Percentiles rank a stretch among this genome's conserved stretches.
Evolutionary conservation across 2,797 vertebrate genomes (phyloP).

Genomic region (Fistularia commersonii): DNA sequence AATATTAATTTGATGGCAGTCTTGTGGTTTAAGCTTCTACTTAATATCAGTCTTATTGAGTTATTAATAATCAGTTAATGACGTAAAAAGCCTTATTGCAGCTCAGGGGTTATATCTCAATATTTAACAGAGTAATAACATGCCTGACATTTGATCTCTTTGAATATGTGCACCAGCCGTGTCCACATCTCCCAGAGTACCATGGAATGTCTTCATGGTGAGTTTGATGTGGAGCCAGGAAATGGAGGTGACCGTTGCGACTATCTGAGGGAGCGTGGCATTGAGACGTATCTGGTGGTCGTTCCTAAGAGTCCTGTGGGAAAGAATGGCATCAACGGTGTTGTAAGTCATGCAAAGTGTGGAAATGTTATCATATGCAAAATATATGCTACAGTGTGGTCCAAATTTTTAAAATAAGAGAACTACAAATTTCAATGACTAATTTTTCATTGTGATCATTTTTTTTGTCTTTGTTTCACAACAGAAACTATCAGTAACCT

Average conservation of each 20-base stretch:
- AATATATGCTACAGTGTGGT: no score
- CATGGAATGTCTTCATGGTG: conserved; percentile 87
- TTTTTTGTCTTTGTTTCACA: conserved; percentile 7
- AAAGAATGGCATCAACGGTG: conserved; percentile 84
- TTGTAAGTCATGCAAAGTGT: conserved; percentile 77
- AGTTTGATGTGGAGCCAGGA: conserved; percentile 89
- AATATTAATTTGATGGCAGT: no score
- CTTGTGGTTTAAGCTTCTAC: no score
- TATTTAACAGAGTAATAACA: background rate
- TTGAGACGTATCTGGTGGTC: conserved; percentile 85
- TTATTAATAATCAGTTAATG: no score
- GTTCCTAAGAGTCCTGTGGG: conserved; percentile 79
- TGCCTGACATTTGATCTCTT: conserved; percentile 7
- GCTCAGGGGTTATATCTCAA: no score
- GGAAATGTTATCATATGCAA: background rate
- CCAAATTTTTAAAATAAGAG: no score
- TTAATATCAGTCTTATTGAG: no score
- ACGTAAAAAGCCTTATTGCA: no score
- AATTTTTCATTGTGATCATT: no score
- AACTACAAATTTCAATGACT: no score
- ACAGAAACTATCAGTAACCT: conserved; percentile 78
- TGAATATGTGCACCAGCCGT: conserved; percentile 67
- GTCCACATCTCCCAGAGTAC: conserved; percentile 95
- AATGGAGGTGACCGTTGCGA: conserved; percentile 87
- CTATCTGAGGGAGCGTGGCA: conserved; percentile 88